Evolutionary conservation across 2,888 invertebrate genomes (phyloP).

Genomic region (Erebia ligea): DNA sequence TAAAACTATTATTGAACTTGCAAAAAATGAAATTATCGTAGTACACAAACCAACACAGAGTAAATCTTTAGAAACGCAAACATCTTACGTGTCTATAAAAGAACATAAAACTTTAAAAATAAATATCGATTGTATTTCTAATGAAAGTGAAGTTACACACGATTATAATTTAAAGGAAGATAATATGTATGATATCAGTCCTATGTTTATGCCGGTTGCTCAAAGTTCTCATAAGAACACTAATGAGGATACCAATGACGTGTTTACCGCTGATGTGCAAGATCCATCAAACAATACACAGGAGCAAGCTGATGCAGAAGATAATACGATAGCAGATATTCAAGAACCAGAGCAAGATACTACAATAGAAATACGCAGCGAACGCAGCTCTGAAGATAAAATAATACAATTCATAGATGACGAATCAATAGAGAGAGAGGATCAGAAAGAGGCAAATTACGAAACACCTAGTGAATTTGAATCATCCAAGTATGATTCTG

Average conservation of each 20-base stretch:
- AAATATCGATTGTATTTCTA: constrained; percentile 44
- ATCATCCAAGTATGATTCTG: constrained; percentile 50
- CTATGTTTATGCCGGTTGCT: neutral
- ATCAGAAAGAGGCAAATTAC: constrained; percentile 44
- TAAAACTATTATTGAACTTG: constrained; percentile 81
- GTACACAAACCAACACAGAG: constrained; percentile 43
- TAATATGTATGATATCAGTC: neutral
- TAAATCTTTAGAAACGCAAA: constrained; percentile 69
- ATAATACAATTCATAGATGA: constrained; percentile 45
- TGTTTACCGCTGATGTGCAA: neutral
- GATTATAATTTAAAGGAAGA: constrained; percentile 2
- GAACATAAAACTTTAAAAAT: constrained; percentile 62
- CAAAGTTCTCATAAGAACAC: neutral
- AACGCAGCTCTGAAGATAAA: constrained; percentile 34
- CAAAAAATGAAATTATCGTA: constrained; percentile 55
- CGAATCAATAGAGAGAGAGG: constrained; percentile 50
- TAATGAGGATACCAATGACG: neutral
- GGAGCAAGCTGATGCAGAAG: constrained; percentile 43
- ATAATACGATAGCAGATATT: constrained; percentile 59
- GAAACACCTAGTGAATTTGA: constrained; percentile 52
- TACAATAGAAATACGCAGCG: constrained; percentile 44
- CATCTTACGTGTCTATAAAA: constrained; percentile 66
- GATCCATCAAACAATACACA: constrained; percentile 25
- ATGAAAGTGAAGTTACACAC: constrained; percentile 2
- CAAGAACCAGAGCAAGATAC: constrained; percentile 51